Conservation (phyloP, 2,113 vertebrate genomes). For the Anseranas semipalmata region DNA sequence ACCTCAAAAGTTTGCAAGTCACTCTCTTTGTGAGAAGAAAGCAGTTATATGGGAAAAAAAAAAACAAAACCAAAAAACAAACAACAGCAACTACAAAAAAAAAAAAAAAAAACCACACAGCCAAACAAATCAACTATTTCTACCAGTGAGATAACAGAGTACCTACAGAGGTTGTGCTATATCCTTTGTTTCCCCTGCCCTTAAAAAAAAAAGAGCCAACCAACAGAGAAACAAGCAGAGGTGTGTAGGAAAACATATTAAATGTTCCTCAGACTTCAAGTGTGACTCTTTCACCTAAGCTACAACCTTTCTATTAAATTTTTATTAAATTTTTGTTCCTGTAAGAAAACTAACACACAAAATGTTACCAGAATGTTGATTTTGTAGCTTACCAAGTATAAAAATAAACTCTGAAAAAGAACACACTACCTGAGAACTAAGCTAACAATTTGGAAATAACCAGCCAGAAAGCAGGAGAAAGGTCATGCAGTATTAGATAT, state of each 20-base stretch:
- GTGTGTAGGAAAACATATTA: background rate
- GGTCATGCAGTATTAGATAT: accelerated
- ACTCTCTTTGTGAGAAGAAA: background rate
- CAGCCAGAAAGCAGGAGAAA: background rate
- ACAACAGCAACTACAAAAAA: background rate
- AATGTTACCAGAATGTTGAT: background rate
- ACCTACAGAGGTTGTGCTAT: background rate
- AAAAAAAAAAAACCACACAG: background rate
- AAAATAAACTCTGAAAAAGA: background rate
- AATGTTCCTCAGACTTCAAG: background rate
- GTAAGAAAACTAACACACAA: background rate
- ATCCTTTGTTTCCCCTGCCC: background rate
- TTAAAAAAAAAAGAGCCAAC: background rate
- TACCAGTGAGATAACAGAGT: background rate
- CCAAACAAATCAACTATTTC: background rate
- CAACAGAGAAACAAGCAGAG: background rate
- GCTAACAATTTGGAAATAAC: background rate
- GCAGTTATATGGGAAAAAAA: background rate
- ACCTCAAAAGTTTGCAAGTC: background rate
- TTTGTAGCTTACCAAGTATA: background rate
- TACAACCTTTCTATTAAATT: background rate
- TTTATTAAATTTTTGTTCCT: background rate
- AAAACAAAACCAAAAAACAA: background rate
- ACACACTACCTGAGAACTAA: background rate
- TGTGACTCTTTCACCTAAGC: background rate